A percentile compares a stretch with the other conserved stretches of the same genome.
These are phyloP conservation scores for Laupala kohalensis DNA, from an alignment of 1,140 invertebrate species.

Conservation along the genomic window DNA sequence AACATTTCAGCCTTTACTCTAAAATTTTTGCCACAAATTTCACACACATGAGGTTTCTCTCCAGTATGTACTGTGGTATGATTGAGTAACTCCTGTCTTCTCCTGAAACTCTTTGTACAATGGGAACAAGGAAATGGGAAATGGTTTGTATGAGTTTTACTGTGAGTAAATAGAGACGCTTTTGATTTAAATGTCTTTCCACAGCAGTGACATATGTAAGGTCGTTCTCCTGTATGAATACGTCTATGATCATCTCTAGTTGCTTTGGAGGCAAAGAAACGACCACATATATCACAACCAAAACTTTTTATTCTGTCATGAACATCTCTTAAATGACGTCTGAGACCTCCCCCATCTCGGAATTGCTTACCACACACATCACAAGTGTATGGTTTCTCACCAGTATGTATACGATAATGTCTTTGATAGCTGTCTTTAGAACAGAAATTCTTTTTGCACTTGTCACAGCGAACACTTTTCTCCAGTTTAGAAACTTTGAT, in stretches of 20 bases:
- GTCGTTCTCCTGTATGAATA: constrained; percentile 47
- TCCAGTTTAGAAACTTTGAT: background rate
- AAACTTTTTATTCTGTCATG: constrained; percentile 46
- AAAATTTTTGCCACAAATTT: constrained; percentile 37
- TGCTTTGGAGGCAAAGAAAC: constrained; percentile 36
- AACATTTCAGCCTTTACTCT: constrained; percentile 34
- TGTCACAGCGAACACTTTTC: background rate
- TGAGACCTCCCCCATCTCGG: constrained; percentile 44
- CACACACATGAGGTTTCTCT: constrained; percentile 33
- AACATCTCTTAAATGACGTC: constrained; percentile 45
- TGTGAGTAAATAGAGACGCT: constrained; percentile 39
- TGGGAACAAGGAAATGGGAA: constrained; percentile 33
- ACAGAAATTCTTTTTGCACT: constrained; percentile 4
- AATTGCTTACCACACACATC: constrained; percentile 39
- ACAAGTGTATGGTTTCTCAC: constrained; percentile 25
- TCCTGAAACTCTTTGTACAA: constrained; percentile 34
- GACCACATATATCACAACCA: constrained; percentile 37
- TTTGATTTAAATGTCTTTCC: constrained; percentile 37
- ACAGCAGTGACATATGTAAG: constrained; percentile 45
- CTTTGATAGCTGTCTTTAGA: constrained; percentile 5
- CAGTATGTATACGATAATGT: constrained; percentile 42
- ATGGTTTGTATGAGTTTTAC: constrained; percentile 32
- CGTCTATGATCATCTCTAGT: constrained; percentile 38
- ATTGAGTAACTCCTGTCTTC: constrained; percentile 37
- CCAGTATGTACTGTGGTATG: constrained; percentile 39